Base-by-base conservation (phyloP, 2,888 invertebrate species). In the Eilema griseolum region DNA sequence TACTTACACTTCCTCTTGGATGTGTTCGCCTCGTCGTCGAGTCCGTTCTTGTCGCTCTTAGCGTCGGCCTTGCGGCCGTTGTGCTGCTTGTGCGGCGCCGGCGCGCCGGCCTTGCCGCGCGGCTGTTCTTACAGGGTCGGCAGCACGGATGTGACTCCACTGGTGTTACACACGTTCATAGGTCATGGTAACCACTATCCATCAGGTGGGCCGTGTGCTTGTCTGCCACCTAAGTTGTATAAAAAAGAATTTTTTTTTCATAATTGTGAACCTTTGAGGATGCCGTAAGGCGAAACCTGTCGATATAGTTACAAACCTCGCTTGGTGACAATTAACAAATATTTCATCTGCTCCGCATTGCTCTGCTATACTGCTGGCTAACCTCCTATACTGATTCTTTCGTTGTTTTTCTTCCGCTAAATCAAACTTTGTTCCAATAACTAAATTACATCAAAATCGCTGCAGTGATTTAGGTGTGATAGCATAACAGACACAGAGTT, bases 271-370 rank as follows among this genome's bases (percentile, higher is more conserved):
- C n/a, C n/a, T n/a, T n/a, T n/a, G n/a, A n/a, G n/a, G n/a, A n/a
- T n/a, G n/a, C n/a, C n/a, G n/a, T n/a, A n/a, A n/a, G n/a, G n/a
- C n/a, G n/a, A n/a, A n/a, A n/a, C n/a, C n/a, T n/a, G n/a, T n/a
- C n/a, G n/a, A n/a, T n/a, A n/a, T n/a, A n/a, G n/a, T n/a, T 14
- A 72, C 73, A 60, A 57, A 80, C 95, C 95, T 91, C 0, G 96
- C 92, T 84, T 97, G 97, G 79, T 96, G 96, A 80, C 96, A 96
- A 84, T 97, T 99, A 76, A 99, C 95, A 92, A 97, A 97, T 86
- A 99, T 98, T 95, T 99, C 99, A 91, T 99, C 99, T 0, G 98
- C 98, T 0, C 98, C 98, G 90, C 98, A 98, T 90, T 99, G 98
- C 85, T 98, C 98, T 2, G 99, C 98, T 87, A 98, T 96, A 66